Evolutionary conservation across 2,888 invertebrate genomes (phyloP).

Genomic region (Drosophila emarginata): DNA sequence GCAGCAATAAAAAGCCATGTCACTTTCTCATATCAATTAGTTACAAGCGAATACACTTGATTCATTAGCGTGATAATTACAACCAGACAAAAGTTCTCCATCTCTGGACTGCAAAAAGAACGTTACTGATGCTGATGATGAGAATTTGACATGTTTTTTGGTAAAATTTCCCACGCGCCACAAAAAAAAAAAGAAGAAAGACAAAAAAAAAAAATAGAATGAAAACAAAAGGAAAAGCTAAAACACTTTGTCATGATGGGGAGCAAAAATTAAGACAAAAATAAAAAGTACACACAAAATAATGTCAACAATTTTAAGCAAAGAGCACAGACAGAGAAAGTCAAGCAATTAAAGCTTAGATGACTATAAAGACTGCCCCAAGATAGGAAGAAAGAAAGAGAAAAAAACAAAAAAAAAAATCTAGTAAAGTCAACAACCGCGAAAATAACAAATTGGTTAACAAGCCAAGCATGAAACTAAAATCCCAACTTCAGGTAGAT

Average conservation of each 20-base stretch:
- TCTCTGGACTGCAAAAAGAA: slow-evolving; percentile 22
- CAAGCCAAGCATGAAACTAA: slow-evolving; percentile 67
- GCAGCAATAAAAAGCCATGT: slow-evolving; percentile 51
- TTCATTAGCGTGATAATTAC: slow-evolving; percentile 77
- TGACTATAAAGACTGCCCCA: slow-evolving; percentile 25
- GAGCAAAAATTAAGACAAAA: neutral
- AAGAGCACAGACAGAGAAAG: slow-evolving; percentile 14
- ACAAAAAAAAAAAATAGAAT: slow-evolving; percentile 11
- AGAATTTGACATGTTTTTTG: slow-evolving; percentile 50
- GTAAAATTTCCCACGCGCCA: slow-evolving; percentile 59
- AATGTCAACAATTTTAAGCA: slow-evolving; percentile 54
- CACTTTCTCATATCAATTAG: slow-evolving; percentile 76
- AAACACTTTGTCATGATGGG: slow-evolving; percentile 53
- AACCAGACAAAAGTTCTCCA: slow-evolving; percentile 43
- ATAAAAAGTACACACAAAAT: slow-evolving; percentile 30
- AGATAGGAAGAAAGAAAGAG: slow-evolving; percentile 23
- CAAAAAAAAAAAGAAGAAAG: slow-evolving; percentile 10
- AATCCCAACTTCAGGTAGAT: slow-evolving; percentile 52
- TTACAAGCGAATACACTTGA: slow-evolving; percentile 75
- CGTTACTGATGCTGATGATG: slow-evolving; percentile 35
- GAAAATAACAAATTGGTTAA: slow-evolving; percentile 72
- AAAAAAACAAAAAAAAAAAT: slow-evolving; percentile 18
- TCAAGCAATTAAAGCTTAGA: slow-evolving; percentile 51
- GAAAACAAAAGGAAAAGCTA: slow-evolving; percentile 18
- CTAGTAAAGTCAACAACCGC: slow-evolving; percentile 61